Conservation (phyloP, 2,797 vertebrate species). For the Propithecus perrieri region DNA sequence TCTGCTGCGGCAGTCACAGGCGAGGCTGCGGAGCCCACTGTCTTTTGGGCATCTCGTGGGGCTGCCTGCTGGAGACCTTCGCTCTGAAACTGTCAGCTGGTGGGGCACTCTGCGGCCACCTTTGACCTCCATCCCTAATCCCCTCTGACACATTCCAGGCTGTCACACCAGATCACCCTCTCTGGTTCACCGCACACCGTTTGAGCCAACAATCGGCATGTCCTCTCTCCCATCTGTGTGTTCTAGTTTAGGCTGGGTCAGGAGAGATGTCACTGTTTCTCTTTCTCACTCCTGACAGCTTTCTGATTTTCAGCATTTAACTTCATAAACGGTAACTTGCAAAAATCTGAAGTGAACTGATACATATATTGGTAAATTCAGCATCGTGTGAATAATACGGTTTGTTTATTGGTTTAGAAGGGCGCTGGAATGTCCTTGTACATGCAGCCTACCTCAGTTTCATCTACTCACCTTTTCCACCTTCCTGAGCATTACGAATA, state of each 20-base stretch:
- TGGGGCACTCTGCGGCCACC: neutral
- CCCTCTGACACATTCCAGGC: conserved; percentile 65
- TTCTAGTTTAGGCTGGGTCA: conserved; percentile 68
- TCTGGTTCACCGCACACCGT: conserved; percentile 58
- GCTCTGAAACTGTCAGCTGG: conserved; percentile 66
- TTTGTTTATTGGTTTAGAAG: conserved; percentile 33
- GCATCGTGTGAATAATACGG: neutral
- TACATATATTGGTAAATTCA: conserved; percentile 36
- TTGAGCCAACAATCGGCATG: conserved; percentile 8
- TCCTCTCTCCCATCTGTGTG: conserved; percentile 60
- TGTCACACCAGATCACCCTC: conserved; percentile 34
- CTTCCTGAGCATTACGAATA: conserved; percentile 46
- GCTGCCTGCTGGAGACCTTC: conserved; percentile 26
- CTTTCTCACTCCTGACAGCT: conserved; percentile 64
- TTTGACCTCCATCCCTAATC: conserved; percentile 75
- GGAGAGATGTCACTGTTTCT: conserved; percentile 66
- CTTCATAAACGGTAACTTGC: conserved; percentile 58
- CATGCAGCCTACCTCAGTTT: neutral
- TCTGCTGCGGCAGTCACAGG: neutral
- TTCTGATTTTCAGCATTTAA: conserved; percentile 62
- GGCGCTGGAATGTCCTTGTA: neutral
- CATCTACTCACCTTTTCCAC: neutral
- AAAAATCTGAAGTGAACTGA: conserved; percentile 34
- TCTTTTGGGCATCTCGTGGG: neutral
- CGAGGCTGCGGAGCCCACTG: neutral